Base-by-base conservation (phyloP, 2,797 vertebrate genomes). In the Gila robusta region DNA sequence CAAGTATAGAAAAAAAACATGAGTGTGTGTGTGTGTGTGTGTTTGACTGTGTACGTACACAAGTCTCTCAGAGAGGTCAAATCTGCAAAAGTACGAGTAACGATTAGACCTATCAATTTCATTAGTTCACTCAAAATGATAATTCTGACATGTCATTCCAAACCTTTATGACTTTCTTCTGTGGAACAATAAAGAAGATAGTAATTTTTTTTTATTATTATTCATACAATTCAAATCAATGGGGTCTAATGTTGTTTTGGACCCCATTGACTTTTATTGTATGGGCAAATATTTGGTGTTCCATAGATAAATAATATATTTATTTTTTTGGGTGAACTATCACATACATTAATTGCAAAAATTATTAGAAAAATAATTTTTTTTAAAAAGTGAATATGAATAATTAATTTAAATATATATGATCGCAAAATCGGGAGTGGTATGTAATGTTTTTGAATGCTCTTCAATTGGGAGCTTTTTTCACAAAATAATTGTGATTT, bases 11-110 rank as follows among this genome's bases (percentile, higher is more conserved):
- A 44, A 44, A 44, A 10, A 44, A 44, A 44, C 9, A 10, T 41
- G 39, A 2, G 77, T 44, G 23, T 79, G 49, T 76, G 47, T 28
- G 41, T 28, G n/a, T n/a, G 62, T 79, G 56, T 44, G 78, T 79
- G 59, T 47, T 14, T 72, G 54, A 41, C 37, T 62, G 52, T 66
- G 59, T 83, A 76, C 17, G 44, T 41, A 67, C 21, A 77, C 44
- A 14, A 28, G 37, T 84, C 21, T 67, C 54, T 62, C 37, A 17
- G 26, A 74, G 19, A n/a, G 54, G 17, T 49, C 56, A 44, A 56
- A 59, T 74, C 39, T 73, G 6, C 47, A 56, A 39, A 83, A 52
- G 4, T 23, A 59, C 19, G 37, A 16, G 17, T 44, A 37, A 56
- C 26, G 28, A 23, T 78, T 66, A 37, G 64, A 10, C 41, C 44